These are phyloP conservation scores for Haplochromis burtoni DNA, from an alignment of 2,113 vertebrate species.

Conservation along the genomic window DNA sequence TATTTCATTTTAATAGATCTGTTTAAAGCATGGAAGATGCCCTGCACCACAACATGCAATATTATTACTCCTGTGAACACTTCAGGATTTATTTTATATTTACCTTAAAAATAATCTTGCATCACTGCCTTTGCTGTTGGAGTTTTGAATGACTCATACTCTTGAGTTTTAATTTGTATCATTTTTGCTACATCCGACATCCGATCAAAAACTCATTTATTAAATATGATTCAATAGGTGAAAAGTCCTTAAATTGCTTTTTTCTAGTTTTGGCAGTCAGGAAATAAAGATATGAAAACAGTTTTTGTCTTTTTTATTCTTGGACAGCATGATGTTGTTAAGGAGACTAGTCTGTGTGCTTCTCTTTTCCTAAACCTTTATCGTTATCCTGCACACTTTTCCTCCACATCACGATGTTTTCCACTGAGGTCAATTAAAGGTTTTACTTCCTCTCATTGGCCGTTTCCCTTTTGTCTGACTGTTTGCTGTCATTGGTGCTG, in stretches of 20 bases:
- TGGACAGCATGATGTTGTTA: background rate
- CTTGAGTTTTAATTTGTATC: background rate
- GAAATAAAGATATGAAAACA: background rate
- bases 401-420: background rate
- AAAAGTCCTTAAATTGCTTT: background rate
- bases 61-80: background rate
- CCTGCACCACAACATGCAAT: background rate
- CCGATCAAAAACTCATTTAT: background rate
- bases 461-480: accelerated
- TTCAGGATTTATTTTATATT: background rate
- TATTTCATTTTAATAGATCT: background rate
- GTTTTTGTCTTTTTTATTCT: background rate
- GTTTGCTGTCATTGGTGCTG: background rate
- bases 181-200: background rate
- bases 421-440: background rate
- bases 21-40: background rate
- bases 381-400: background rate
- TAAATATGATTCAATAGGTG: background rate
- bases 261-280: background rate
- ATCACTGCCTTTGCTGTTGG: background rate
- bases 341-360: background rate
- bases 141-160: background rate
- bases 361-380: background rate
- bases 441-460: background rate
- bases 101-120: background rate